Percentiles rank a stretch among this genome's conserved stretches.
Evolutionary conservation across 2,113 vertebrate species (phyloP).

Genomic region (Peromyscus leucopus): DNA sequence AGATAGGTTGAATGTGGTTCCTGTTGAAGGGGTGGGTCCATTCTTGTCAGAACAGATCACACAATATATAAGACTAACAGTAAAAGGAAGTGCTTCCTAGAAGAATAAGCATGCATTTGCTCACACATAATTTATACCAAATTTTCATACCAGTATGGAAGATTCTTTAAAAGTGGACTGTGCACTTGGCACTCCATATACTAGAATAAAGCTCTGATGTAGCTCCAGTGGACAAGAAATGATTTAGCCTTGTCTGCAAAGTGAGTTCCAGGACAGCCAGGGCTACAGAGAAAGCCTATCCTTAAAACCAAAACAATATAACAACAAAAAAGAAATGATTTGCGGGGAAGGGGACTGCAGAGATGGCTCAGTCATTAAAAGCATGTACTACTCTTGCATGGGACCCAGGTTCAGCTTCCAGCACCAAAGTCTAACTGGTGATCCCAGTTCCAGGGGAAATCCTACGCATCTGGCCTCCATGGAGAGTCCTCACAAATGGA

Average conservation of each 20-base stretch:
- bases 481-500: background rate
- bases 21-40: background rate
- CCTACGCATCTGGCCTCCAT: background rate
- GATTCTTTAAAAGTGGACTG: background rate
- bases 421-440: background rate
- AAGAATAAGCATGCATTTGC: background rate
- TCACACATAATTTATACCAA: background rate
- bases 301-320: background rate
- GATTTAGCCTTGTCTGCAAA: background rate
- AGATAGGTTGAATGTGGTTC: background rate
- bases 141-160: background rate
- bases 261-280: background rate
- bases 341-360: accelerated
- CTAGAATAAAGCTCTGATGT: background rate
- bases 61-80: background rate
- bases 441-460: background rate
- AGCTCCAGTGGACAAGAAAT: background rate
- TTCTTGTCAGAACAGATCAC: background rate
- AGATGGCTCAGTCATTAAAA: background rate
- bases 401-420: background rate
- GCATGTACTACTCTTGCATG: background rate
- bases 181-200: background rate
- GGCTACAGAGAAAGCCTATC: background rate
- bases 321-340: background rate
- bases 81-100: background rate